Base-by-base conservation (phyloP, 1,140 invertebrate genomes). In the Venturia canescens region DNA sequence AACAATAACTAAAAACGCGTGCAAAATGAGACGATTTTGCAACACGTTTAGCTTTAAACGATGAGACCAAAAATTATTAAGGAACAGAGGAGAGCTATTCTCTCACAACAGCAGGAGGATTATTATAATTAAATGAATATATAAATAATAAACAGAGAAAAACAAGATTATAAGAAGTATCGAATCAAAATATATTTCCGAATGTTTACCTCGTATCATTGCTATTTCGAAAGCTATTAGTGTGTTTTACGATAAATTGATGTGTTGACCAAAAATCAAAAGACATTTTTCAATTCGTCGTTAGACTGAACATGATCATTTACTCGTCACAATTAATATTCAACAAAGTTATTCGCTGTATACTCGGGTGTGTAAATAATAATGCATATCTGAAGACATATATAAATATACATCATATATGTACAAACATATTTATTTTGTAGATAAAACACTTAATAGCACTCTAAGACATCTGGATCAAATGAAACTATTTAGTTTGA, bases 1-100 rank as follows among this genome's bases (percentile, higher is more conserved):
- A 57, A 57, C 53, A 57, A 57, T 57, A 57, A 57, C n/a, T n/a
- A 57, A 57, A 13, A 57, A 57, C n/a, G 53, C 21, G 18, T n/a
- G 18, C 53, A 81, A 85, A 38, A 44, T 44, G 29, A 69, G 13
- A 29, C 72, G 21, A 69, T 72, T 76, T 50, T 44, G 80, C 80
- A 74, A 83, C 77, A 84, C 83, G 82, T 79, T 81, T 86, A 86
- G 85, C 85, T 83, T 86, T 86, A 86, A 85, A 82, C 38, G 21
- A 83, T 80, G 80, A 86, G 85, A 86, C 85, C 85, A 86, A 86
- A 69, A 81, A n/a, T 23, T n/a, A 57, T 57, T n/a, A 57, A 23
- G 53, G 21, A 57, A 86, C 75, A 60, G 83, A 78, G 77, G 44
- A 50, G 80, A 63, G 66, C 67, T 84, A 86, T 86, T 84, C 81